phyloP scores from a whole-genome alignment of 2,888 invertebrate genomes.

The Ametastegia equiseti region DNA sequence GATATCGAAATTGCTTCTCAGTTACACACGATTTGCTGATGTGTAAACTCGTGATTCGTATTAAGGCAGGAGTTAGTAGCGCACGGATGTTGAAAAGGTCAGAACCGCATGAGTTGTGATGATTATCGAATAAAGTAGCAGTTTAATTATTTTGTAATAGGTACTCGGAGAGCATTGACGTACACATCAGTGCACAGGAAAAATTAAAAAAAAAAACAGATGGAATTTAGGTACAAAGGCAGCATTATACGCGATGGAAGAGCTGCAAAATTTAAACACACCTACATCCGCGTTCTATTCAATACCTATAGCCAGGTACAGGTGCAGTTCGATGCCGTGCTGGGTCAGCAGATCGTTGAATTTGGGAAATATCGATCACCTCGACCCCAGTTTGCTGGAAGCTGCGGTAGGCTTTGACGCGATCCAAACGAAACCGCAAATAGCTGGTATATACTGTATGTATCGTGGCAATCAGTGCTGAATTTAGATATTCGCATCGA shows the following conservation, averaged over 20 bases:
- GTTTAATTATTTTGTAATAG: not conserved
- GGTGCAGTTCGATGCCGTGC: not conserved
- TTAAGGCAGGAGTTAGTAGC: not conserved
- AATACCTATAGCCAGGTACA: not conserved
- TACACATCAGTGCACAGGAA: too few relatives aligned
- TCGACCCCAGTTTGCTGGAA: conserved; percentile 21
- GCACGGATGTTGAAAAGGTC: not conserved
- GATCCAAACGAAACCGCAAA: conserved; percentile 35
- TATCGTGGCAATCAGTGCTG: conserved; percentile 21
- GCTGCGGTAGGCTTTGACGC: conserved; percentile 31
- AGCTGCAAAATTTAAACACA: not conserved
- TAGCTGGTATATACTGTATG: not conserved
- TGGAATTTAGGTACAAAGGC: not conserved
- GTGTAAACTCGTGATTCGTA: conserved; percentile 5
- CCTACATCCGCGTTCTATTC: not conserved
- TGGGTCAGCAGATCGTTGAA: conserved; percentile 40
- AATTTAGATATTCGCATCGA: not conserved
- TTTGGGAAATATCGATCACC: conserved; percentile 25
- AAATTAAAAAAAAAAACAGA: not conserved
- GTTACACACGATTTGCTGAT: not conserved
- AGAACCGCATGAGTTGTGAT: not conserved
- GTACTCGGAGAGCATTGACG: not conserved
- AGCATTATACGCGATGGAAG: not conserved
- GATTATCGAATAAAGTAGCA: not conserved
- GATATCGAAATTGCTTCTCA: conserved; percentile 6